These are phyloP conservation scores for Puffinus mauretanicus DNA, from an alignment of 2,113 vertebrate genomes.

Conservation along the genomic window DNA sequence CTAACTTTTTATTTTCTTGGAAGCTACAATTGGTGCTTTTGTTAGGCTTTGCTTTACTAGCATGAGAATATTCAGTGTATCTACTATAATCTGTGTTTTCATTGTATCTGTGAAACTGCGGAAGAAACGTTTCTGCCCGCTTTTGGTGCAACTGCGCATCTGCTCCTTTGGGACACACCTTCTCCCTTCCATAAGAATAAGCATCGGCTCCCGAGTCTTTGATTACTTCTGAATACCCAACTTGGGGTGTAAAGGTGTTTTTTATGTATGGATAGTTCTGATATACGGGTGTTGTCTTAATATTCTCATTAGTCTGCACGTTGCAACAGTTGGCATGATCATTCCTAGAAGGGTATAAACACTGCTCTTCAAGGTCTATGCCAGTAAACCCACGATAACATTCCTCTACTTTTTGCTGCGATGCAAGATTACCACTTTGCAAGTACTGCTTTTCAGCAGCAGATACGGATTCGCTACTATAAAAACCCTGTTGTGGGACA, in stretches of 20 bases:
- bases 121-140: constrained; percentile 62
- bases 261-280: constrained; percentile 73
- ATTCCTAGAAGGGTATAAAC: constrained; percentile 64
- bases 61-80: constrained; percentile 70
- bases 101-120: constrained; percentile 68
- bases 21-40: constrained; percentile 67
- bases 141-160: constrained; percentile 71
- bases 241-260: constrained; percentile 61
- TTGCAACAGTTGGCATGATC: constrained; percentile 66
- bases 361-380: constrained; percentile 73
- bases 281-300: constrained; percentile 48
- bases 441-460: constrained; percentile 71
- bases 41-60: constrained; percentile 70
- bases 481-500: constrained; percentile 73
- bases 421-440: constrained; percentile 40
- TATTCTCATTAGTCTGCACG: constrained; percentile 65
- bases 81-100: constrained; percentile 68
- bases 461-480: constrained; percentile 64
- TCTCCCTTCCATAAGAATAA: constrained; percentile 72
- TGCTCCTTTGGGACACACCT: constrained; percentile 66
- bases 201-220: constrained; percentile 69
- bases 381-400: constrained; percentile 61
- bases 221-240: constrained; percentile 61
- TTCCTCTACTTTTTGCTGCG: constrained; percentile 73
- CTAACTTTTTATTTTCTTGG: constrained; percentile 71